phyloP scores from a whole-genome alignment of 2,113 vertebrate species.

The Colius striatus region DNA sequence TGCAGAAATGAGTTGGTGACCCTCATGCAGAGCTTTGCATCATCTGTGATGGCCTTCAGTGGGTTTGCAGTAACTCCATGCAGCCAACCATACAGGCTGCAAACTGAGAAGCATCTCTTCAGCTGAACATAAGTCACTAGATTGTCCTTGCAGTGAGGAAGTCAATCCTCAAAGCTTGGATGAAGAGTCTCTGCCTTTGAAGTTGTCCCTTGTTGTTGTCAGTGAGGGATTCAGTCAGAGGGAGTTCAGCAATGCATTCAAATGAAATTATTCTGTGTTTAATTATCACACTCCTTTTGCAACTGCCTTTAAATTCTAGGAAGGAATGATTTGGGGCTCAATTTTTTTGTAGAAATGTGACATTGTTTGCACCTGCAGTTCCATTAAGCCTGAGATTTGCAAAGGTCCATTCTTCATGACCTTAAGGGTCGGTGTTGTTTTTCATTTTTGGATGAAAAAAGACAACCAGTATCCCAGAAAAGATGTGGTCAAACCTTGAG shows the following conservation, averaged over 20 bases:
- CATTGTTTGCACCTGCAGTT: background rate
- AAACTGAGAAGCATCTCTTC: background rate
- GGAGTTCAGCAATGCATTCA: background rate
- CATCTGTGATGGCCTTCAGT: background rate
- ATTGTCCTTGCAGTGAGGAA: background rate
- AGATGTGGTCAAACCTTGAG: background rate
- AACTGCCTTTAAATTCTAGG: background rate
- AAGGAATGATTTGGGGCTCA: background rate
- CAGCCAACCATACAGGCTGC: rapidly evolving
- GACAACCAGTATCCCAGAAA: background rate
- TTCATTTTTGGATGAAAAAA: background rate
- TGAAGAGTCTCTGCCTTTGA: background rate
- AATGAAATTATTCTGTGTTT: background rate
- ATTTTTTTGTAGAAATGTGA: background rate
- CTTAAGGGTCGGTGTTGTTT: background rate
- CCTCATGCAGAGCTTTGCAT: background rate
- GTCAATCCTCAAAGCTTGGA: background rate
- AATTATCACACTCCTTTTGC: background rate
- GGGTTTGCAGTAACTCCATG: background rate
- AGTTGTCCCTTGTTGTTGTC: background rate
- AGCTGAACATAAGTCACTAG: background rate
- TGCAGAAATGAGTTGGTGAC: background rate
- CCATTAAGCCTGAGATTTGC: background rate
- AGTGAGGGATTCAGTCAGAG: background rate
- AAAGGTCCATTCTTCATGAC: background rate